Percentiles rank a stretch among this genome's conserved stretches.
Conservation (phyloP, 2,797 vertebrate species). For the Pristis pectinata region DNA sequence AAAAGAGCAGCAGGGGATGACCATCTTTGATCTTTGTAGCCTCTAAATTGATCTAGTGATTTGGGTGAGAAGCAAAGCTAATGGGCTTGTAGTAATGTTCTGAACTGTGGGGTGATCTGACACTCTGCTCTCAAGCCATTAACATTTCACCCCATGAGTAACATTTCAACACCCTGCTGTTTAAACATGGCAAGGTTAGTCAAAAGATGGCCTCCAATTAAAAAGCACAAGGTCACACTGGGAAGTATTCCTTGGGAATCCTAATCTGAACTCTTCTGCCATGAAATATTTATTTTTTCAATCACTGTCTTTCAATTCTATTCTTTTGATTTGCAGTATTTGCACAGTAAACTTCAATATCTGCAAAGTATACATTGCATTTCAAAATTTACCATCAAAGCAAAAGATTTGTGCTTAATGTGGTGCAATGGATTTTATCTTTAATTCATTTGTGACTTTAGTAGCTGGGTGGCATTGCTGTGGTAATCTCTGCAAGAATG, state of each 20-base stretch:
- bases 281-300: not conserved
- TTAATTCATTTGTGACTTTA: not conserved
- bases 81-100: not conserved
- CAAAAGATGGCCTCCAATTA: not conserved
- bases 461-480: no score
- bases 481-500: no score
- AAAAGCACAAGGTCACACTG: not conserved
- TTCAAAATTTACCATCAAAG: not conserved
- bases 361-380: no score
- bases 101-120: slow-evolving; percentile 13
- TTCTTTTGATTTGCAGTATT: not conserved
- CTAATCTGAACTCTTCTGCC: not conserved
- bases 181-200: not conserved
- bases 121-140: slow-evolving; percentile 1
- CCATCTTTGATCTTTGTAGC: slow-evolving; percentile 17
- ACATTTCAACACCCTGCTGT: not conserved
- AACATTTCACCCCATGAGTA: not conserved
- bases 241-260: not conserved
- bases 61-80: not conserved
- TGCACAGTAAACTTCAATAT: not conserved
- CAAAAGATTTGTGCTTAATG: not conserved
- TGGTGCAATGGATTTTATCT: not conserved
- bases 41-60: slow-evolving; percentile 30
- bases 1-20: slow-evolving; percentile 20
- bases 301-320: not conserved